Conservation (phyloP, 1,140 invertebrate genomes). For the Anoplolepis gracilipes region DNA sequence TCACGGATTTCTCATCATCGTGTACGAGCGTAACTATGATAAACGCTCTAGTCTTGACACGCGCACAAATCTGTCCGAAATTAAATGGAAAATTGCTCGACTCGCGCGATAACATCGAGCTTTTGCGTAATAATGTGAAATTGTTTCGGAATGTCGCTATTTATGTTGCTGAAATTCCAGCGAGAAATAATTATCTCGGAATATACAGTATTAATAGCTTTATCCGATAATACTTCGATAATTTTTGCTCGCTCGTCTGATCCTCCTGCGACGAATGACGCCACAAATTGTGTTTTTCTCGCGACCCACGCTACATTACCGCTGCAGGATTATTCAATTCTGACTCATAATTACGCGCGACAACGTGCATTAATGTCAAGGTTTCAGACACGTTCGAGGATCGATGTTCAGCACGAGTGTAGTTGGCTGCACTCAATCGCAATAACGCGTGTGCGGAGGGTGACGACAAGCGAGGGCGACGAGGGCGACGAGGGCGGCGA, state of each 20-base stretch:
- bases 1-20: conserved; percentile 39
- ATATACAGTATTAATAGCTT: neutral
- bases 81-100: conserved; percentile 55
- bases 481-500: no score
- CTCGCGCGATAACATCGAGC: conserved; percentile 18
- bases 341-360: conserved; percentile 49
- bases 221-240: neutral
- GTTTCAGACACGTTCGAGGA: conserved; percentile 43
- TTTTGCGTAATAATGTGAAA: conserved; percentile 1
- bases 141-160: conserved; percentile 35
- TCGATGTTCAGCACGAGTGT: conserved; percentile 30
- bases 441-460: conserved; percentile 43
- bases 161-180: conserved; percentile 6
- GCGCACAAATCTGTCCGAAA: conserved; percentile 44
- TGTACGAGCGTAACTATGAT: conserved; percentile 13
- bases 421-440: conserved; percentile 57
- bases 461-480: conserved; percentile 46
- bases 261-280: neutral
- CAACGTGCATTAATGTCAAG: conserved; percentile 51
- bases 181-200: neutral
- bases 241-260: neutral
- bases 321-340: neutral
- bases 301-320: neutral
- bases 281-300: neutral
- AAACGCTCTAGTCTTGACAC: conserved; percentile 38